Evolutionary conservation across 1,140 invertebrate genomes (phyloP).

Genomic region (Mactra quadrangularis): DNA sequence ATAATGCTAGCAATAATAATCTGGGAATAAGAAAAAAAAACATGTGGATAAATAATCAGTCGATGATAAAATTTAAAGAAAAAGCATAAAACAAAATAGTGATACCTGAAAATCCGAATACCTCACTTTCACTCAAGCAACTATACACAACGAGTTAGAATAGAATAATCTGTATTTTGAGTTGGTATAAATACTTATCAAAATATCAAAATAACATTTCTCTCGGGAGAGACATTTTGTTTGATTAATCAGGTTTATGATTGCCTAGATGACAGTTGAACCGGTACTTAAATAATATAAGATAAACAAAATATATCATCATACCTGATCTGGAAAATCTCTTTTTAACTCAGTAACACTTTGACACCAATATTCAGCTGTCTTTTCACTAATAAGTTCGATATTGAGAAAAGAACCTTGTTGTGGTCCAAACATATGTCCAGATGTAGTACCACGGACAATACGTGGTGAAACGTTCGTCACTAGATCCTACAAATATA

Average conservation of each 20-base stretch:
- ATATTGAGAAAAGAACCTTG: slow-evolving; percentile 98
- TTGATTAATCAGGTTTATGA: too few species aligned
- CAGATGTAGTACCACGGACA: slow-evolving; percentile 95
- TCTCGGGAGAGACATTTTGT: too few species aligned
- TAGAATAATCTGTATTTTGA: too few species aligned
- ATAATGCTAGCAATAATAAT: slow-evolving; percentile 98
- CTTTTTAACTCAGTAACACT: slow-evolving; percentile 95
- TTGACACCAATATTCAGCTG: slow-evolving; percentile 95
- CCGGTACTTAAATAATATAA: too few species aligned
- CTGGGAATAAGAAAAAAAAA: slow-evolving; percentile 83
- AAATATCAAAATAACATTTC: too few species aligned
- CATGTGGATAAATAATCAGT: neutral
- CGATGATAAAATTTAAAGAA: neutral
- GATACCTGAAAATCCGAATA: neutral
- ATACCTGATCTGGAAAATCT: slow-evolving; percentile 92
- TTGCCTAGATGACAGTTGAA: too few species aligned
- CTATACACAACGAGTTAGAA: neutral
- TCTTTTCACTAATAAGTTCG: slow-evolving; percentile 99
- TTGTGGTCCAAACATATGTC: slow-evolving; percentile 95
- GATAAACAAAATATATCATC: too few species aligned
- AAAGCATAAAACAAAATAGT: neutral
- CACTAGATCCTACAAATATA: slow-evolving; percentile 91
- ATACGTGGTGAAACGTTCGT: slow-evolving; percentile 99
- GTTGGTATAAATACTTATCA: too few species aligned
- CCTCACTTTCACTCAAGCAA: neutral